Evolutionary conservation across 2,113 vertebrate genomes (phyloP), one percentile per base, ranked within the genome.

Genomic region (Salvelinus fontinalis): DNA sequence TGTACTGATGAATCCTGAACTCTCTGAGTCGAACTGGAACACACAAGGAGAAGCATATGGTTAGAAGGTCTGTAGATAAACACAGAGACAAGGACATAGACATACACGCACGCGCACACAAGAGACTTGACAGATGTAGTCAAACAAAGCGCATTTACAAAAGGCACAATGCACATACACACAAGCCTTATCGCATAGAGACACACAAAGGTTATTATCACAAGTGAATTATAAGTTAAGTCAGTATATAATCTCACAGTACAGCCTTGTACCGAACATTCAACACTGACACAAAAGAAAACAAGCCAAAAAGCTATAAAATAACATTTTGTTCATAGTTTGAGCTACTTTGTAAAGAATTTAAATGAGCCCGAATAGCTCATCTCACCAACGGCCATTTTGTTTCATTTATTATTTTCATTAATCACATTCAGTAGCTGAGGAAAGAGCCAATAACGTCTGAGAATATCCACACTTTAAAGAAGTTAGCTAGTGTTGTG

Each of bases 1-100:
- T 0, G 96, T 96, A 84, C 97, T 98, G 93, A 99, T 97, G 89
- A 96, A 98, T 87, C 97, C 97, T 0, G 96, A 97, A 88, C 92
- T 96, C 71, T 96, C 95, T 0, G 95, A 94, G 85, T 99, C 97
- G n/a, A 94, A 97, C 97, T 99, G 90, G 77, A 86, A 87, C 65
- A 78, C 72, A 87, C 13, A 79, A 68, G 39, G 82, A 72, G 68
- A 78, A 75, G 8, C 60, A 13, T 18, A 67, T 22, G 34, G 69
- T 34, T 31, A 7, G 51, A 62, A 89, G 14, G 67, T 57, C 76
- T 12, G 73, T 73, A 77, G 57, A 87, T 71, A 79, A 70, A 86
- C 11, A 74, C 31, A 69, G 26, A 59, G 13, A 39, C 67, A 86
- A 62, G 75, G 67, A 84, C 7, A 70, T n/a, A 59, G 12, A 67